These are phyloP conservation scores for Piscicola geometra DNA, from an alignment of 2,888 invertebrate species.

Conservation along the genomic window DNA sequence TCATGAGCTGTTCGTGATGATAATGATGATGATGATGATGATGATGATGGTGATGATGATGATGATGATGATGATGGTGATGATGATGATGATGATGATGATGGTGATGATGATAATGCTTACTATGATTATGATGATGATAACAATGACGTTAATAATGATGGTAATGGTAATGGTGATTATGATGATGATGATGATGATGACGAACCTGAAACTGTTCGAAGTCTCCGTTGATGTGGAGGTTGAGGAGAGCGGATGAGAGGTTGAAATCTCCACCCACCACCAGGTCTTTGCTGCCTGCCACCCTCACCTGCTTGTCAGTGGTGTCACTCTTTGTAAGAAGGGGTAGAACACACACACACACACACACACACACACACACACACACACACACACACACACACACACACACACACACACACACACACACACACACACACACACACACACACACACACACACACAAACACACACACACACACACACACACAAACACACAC, in stretches of 20 bases:
- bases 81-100: too few species aligned
- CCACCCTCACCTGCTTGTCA: slow-evolving; percentile 39
- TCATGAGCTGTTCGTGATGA: slow-evolving; percentile 35
- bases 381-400: too few species aligned
- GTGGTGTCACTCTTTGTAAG: too few species aligned
- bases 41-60: background rate
- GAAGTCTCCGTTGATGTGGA: slow-evolving; percentile 43
- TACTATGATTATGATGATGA: too few species aligned
- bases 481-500: background rate
- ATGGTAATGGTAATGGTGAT: too few species aligned
- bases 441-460: background rate
- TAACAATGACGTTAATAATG: too few species aligned
- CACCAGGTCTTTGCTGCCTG: slow-evolving; percentile 52
- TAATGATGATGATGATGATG: background rate
- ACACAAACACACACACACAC: background rate
- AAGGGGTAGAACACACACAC: too few species aligned
- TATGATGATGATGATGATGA: too few species aligned
- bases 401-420: too few species aligned
- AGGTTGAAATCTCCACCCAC: slow-evolving; percentile 45
- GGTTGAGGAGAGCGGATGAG: slow-evolving; percentile 43
- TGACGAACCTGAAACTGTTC: slow-evolving; percentile 45
- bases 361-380: too few species aligned
- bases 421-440: too few species aligned
- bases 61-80: background rate
- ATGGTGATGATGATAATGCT: too few species aligned